A percentile compares a stretch with the other conserved stretches of the same genome.
Evolutionary conservation across 2,888 invertebrate species (phyloP).

Genomic region (Eupithecia centaureata): DNA sequence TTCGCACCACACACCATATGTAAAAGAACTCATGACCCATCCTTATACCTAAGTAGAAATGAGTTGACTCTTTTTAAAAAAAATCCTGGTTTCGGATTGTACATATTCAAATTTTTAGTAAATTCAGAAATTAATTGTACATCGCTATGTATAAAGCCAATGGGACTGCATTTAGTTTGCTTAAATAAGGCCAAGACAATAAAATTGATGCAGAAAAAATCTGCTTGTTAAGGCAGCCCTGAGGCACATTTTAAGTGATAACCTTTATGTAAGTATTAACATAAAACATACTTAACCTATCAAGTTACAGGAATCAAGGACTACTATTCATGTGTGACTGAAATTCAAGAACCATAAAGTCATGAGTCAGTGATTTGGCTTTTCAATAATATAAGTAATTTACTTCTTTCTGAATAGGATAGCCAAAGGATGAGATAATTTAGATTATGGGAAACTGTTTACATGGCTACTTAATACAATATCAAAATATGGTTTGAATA

Average conservation of each 20-base stretch:
- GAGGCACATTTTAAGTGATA: no score
- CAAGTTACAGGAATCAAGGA: conserved; percentile 14
- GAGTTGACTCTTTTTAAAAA: background rate
- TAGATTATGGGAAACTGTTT: background rate
- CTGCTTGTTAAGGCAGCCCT: background rate
- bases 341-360: conserved; percentile 12
- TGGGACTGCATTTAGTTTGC: background rate
- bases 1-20: no score
- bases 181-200: background rate
- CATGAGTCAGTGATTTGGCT: background rate
- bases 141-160: background rate
- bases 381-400: background rate
- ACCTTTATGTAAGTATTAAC: no score
- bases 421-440: background rate
- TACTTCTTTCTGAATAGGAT: background rate
- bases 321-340: conserved; percentile 28
- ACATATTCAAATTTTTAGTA: background rate
- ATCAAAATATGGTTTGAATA: background rate
- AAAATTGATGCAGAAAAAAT: no score
- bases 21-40: no score
- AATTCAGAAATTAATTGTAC: background rate
- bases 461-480: no score
- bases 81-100: background rate
- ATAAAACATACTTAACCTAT: conserved; percentile 10
- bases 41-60: background rate